Base-by-base conservation (phyloP, 2,113 vertebrate genomes). In the Chitala chitala region DNA sequence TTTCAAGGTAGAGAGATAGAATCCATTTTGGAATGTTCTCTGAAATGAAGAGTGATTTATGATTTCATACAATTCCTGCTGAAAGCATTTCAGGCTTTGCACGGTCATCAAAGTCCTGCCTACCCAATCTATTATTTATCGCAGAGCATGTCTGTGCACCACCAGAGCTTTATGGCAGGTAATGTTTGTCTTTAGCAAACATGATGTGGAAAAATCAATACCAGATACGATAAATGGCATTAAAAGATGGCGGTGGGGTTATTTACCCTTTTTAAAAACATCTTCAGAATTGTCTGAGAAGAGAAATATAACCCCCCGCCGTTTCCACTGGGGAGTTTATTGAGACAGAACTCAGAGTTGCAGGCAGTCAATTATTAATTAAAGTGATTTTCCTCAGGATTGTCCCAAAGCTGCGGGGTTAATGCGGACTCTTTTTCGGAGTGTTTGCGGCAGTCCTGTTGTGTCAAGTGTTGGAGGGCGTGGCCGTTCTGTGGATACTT, bases 21-120 rank as follows among this genome's bases (percentile, higher is more conserved):
- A 89, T 90, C 89, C 81, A 89, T 93, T 92, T 90, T 92, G 89
- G 91, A 92, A 90, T 90, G 90, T 91, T 93, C 87, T 89, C 86
- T 92, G 89, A 91, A 93, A 91, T 89, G 87, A 90, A 87, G 86
- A 87, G 78, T 92, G 91, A 92, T 93, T 93, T 93, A 94, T 92
- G 86, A 82, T 89, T 93, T 90, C 87, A 88, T 93, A 89, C 87
- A 89, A 91, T 93, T 91, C 92, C 88, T 84, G 83, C 88, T 92
- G 89, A 92, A 92, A 92, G 90, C 88, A 87, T 88, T 79, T 91
- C 69, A 38, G 88, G 87, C 87, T 91, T 92, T 92, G 87, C 90
- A 86, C 89, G 88, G 86, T 93, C 90, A 92, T 94, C 90, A 93
- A 84, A 92, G 87, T 89, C 88, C 84, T 93, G 90, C 91, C 89